Conservation (phyloP, 2,888 invertebrate species). For the Pterostichus niger region DNA sequence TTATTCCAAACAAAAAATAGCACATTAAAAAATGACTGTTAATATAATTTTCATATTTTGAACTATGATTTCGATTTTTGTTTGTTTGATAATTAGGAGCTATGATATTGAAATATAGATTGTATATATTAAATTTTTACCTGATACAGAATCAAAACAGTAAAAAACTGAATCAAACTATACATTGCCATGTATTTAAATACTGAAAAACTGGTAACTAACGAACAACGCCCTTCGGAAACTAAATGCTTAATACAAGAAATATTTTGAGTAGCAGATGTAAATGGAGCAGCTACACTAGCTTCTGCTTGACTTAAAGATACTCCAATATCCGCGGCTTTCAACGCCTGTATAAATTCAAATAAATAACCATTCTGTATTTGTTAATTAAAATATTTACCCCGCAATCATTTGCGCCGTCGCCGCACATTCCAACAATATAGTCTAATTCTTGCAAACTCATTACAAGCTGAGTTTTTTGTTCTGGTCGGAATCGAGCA, state of each 20-base stretch:
- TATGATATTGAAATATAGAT: too few species aligned
- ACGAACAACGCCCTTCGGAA: conserved; percentile 90
- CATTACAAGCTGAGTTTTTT: conserved; percentile 88
- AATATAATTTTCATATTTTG: too few species aligned
- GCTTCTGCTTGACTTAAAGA: conserved; percentile 94
- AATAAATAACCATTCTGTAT: background rate
- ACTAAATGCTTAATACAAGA: conserved; percentile 89
- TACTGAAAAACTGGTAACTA: conserved; percentile 93
- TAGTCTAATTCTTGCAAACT: conserved; percentile 85
- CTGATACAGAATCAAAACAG: conserved; percentile 88
- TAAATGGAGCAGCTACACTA: conserved; percentile 93
- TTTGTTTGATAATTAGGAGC: too few species aligned
- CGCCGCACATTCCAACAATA: conserved; percentile 84
- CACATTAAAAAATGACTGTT: too few species aligned
- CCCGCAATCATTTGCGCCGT: conserved; percentile 93
- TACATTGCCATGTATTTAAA: conserved; percentile 96
- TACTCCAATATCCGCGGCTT: conserved; percentile 92
- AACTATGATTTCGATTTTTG: too few species aligned
- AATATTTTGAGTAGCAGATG: conserved; percentile 89
- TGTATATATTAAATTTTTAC: conserved; percentile 75
- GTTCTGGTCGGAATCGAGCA: conserved; percentile 90
- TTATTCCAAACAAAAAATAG: too few species aligned
- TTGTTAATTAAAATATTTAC: conserved; percentile 72
- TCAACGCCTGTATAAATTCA: conserved; percentile 81
- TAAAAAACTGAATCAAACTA: conserved; percentile 92